Evolutionary conservation across 2,888 invertebrate genomes (phyloP).

Genomic region (Ochropacha duplaris): DNA sequence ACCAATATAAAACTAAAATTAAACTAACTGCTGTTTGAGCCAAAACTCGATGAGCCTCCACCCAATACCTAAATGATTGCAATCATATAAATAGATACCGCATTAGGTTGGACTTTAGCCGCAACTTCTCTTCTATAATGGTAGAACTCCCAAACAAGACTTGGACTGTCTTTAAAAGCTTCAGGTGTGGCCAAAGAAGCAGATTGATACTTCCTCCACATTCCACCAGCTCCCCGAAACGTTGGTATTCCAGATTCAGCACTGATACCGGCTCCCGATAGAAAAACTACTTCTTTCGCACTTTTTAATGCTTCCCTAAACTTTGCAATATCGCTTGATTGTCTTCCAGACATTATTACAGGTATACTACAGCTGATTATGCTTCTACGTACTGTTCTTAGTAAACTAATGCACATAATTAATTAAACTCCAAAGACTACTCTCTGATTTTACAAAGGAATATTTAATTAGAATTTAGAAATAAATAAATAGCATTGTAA

Average conservation of each 20-base stretch:
- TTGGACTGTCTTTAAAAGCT: conserved; percentile 88
- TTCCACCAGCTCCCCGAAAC: conserved; percentile 91
- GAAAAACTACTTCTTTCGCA: conserved; percentile 85
- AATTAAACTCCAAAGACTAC: too few relatives aligned
- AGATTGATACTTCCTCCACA: conserved; percentile 90
- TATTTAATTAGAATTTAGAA: too few relatives aligned
- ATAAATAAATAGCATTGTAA: too few relatives aligned
- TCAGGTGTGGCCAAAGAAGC: conserved; percentile 86
- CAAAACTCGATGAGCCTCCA: too few relatives aligned
- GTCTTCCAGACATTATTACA: conserved; percentile 42
- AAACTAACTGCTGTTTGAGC: too few relatives aligned
- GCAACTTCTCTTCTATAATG: conserved; percentile 92
- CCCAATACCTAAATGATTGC: not conserved
- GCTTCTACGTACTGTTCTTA: conserved; percentile 27
- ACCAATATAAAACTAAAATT: too few relatives aligned
- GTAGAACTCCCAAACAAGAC: conserved; percentile 95
- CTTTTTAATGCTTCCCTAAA: conserved; percentile 83
- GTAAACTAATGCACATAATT: conserved; percentile 46
- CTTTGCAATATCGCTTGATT: conserved; percentile 65
- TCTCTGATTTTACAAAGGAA: not conserved
- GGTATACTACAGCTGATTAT: not conserved
- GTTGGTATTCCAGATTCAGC: conserved; percentile 95
- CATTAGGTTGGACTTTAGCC: conserved; percentile 86
- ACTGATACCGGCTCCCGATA: conserved; percentile 91
- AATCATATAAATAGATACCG: conserved; percentile 64